Evolutionary conservation across 2,888 invertebrate genomes (phyloP).

Genomic region (Drosophila tanythrix): DNA sequence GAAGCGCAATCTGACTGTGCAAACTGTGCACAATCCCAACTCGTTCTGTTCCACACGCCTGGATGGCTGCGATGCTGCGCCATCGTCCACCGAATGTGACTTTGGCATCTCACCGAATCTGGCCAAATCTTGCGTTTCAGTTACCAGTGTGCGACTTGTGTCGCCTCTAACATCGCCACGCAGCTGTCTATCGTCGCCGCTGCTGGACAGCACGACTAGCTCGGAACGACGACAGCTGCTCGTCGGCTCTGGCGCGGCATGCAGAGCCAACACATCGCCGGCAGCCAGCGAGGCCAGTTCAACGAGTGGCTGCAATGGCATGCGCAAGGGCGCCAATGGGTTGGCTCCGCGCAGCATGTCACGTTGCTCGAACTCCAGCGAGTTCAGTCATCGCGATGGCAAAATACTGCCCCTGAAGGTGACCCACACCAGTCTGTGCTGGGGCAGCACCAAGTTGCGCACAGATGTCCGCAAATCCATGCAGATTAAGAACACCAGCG

Average conservation of each 20-base stretch:
- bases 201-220: conserved; percentile 78
- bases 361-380: conserved; percentile 83
- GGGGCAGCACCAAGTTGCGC: conserved; percentile 87
- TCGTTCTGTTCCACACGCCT: conserved; percentile 79
- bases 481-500: conserved; percentile 86
- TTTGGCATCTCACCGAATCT: conserved; percentile 74
- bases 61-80: conserved; percentile 64
- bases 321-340: conserved; percentile 40
- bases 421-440: conserved; percentile 86
- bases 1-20: conserved; percentile 24
- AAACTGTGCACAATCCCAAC: conserved; percentile 33
- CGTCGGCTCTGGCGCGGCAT: conserved; percentile 26
- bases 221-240: conserved; percentile 71
- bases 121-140: conserved; percentile 40
- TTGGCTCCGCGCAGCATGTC: conserved; percentile 74
- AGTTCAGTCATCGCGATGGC: conserved; percentile 83
- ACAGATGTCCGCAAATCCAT: conserved; percentile 86
- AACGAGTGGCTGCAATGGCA: conserved; percentile 38
- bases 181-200: conserved; percentile 72
- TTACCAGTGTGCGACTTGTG: conserved; percentile 23
- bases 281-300: conserved; percentile 70
- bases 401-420: conserved; percentile 86
- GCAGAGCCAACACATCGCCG: conserved; percentile 70
- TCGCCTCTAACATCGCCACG: conserved; percentile 79
- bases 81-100: conserved; percentile 55